These are phyloP conservation scores for Nasonia oneida DNA, from an alignment of 2,888 invertebrate species.

Conservation along the genomic window DNA sequence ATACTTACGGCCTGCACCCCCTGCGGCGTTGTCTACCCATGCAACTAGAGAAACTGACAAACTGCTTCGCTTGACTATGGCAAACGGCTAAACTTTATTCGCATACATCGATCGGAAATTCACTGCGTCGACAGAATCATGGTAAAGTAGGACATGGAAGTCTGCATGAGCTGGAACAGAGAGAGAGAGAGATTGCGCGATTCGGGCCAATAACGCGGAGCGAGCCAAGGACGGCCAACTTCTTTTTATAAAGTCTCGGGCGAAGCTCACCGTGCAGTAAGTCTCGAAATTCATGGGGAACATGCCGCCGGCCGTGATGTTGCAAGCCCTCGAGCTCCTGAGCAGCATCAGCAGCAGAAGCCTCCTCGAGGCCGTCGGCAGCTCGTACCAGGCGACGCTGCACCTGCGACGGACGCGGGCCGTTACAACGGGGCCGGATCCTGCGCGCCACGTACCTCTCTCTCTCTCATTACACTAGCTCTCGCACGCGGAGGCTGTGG, in stretches of 20 bases:
- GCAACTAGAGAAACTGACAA: too few species aligned
- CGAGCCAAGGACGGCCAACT: background rate
- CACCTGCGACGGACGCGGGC: slow-evolving; percentile 1
- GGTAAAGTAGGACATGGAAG: slow-evolving; percentile 52
- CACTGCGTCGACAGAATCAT: slow-evolving; percentile 49
- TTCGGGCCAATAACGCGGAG: too few species aligned
- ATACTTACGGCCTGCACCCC: too few species aligned
- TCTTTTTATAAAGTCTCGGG: background rate
- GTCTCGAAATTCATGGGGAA: slow-evolving; percentile 44
- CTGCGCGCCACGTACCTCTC: too few species aligned
- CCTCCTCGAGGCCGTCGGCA: slow-evolving; percentile 33
- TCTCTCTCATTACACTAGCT: slow-evolving; percentile 25
- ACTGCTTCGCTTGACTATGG: background rate
- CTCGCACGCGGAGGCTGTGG: slow-evolving; percentile 30
- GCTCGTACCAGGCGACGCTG: slow-evolving; percentile 42
- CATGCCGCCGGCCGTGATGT: slow-evolving; percentile 42
- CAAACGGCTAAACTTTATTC: background rate
- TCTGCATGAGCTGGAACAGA: slow-evolving; percentile 51
- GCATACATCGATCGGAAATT: background rate
- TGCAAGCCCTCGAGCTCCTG: slow-evolving; percentile 40
- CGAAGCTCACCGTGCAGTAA: slow-evolving; percentile 33
- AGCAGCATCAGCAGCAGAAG: slow-evolving; percentile 40
- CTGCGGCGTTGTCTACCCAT: too few species aligned
- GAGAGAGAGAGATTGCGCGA: background rate
- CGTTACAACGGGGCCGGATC: too few species aligned